Conservation (phyloP, 2,113 vertebrate genomes). For the Hipposideros armiger region DNA sequence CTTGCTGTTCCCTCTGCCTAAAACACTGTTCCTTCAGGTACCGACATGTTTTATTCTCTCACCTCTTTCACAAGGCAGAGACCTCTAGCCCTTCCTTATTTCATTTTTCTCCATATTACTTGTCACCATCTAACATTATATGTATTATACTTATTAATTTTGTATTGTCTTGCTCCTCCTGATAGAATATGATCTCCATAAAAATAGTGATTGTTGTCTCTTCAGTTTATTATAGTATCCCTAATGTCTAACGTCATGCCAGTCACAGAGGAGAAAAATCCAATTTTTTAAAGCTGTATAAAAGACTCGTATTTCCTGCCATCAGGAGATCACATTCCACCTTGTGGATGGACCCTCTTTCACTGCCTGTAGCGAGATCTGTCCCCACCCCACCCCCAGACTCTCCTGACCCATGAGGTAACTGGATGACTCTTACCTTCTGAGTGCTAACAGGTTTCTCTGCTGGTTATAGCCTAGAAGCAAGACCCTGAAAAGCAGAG, state of each 20-base stretch:
- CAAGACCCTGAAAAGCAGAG: background rate
- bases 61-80: background rate
- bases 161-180: background rate
- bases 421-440: background rate
- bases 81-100: background rate
- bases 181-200: background rate
- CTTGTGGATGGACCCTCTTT: background rate
- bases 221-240: background rate
- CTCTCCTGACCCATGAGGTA: background rate
- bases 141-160: background rate
- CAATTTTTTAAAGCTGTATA: background rate
- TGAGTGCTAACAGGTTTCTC: background rate
- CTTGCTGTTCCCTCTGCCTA: background rate
- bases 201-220: background rate
- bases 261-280: background rate
- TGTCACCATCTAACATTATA: background rate
- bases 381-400: background rate
- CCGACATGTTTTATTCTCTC: background rate
- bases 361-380: too few relatives aligned
- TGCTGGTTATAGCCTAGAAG: background rate
- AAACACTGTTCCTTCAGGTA: background rate
- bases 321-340: background rate
- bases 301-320: background rate
- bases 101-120: background rate
- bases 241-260: background rate